A percentile compares a stretch with the other conserved stretches of the same genome.
phyloP scores from a whole-genome alignment of 2,113 vertebrate genomes.

The Neomonachus schauinslandi region DNA sequence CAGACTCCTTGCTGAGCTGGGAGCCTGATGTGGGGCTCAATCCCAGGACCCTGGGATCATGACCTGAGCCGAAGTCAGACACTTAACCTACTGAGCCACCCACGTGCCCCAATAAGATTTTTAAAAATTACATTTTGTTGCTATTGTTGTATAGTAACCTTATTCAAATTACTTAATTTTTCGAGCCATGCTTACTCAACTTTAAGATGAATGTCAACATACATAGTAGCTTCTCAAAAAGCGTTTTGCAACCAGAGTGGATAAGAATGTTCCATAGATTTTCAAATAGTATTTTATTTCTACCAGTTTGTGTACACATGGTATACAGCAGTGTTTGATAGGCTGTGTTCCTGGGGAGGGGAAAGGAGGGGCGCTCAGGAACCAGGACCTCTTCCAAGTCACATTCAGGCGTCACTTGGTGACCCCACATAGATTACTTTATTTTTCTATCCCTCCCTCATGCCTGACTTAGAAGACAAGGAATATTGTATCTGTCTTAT shows the following conservation, averaged over 20 bases:
- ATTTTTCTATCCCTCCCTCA: neutral
- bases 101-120: neutral
- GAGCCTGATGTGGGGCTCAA: neutral
- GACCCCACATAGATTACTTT: neutral
- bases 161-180: constrained; percentile 22
- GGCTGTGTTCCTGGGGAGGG: neutral
- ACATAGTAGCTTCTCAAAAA: neutral
- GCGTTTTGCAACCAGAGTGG: neutral
- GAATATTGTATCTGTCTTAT: constrained; percentile 33
- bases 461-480: constrained; percentile 38
- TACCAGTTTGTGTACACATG: neutral
- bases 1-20: neutral
- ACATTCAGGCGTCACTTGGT: neutral
- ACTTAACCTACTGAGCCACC: neutral
- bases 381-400: constrained; percentile 32
- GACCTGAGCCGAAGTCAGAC: neutral
- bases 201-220: neutral
- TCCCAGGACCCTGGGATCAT: neutral
- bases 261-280: neutral
- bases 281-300: constrained; percentile 1
- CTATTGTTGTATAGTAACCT: neutral
- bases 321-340: neutral
- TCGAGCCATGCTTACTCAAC: neutral
- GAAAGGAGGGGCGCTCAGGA: neutral
- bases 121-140: neutral